Evolutionary conservation across 2,888 invertebrate genomes (phyloP), one percentile per base, ranked within the genome.

Genomic region (Lacanobia oleracea): DNA sequence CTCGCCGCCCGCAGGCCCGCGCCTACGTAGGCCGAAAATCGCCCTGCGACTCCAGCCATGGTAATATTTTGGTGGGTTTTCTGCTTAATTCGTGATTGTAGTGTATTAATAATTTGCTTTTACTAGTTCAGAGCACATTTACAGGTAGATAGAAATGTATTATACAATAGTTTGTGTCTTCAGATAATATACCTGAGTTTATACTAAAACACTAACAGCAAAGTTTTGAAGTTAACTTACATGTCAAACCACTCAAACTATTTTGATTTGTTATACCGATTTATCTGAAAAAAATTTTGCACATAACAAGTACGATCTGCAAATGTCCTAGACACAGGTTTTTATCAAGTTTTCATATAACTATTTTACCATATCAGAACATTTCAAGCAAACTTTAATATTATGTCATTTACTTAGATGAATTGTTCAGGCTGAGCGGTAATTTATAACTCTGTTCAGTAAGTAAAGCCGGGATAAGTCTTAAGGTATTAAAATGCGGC

Each of bases 401-500:
- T 72, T 60, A 74, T 37, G 27, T 79, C 50, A 65, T 61, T 74
- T 54, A 61, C 45, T 65, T 45, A 65, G 21, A 76, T 76, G 70
- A 66, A 71, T 71, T 63, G 54, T 66, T 66, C 27, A 63, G 54
- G 53, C 66, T 77, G 57, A 63, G 63, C 37, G n/a, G 78, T 71
- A 40, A 77, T 71, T 77, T 78, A 77, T 67, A 60, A 60, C 33
- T 66, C 53, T 64, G 23, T 65, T 51, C 33, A 14, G 33, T 63
- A 48, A 79, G 40, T 73, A 68, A 75, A 74, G 61, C 60, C 33
- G 67, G 67, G 66, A 70, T 61, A 74, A 85, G 67, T 74, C 73
- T 76, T 72, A 56, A 73, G 72, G 81, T 82, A 81, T 69, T 78
- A 72, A 81, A 84, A 77, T 77, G 80, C 78, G 80, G 73, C 75